Base-by-base conservation (phyloP, 2,888 invertebrate genomes). In the Sisyra nigra region DNA sequence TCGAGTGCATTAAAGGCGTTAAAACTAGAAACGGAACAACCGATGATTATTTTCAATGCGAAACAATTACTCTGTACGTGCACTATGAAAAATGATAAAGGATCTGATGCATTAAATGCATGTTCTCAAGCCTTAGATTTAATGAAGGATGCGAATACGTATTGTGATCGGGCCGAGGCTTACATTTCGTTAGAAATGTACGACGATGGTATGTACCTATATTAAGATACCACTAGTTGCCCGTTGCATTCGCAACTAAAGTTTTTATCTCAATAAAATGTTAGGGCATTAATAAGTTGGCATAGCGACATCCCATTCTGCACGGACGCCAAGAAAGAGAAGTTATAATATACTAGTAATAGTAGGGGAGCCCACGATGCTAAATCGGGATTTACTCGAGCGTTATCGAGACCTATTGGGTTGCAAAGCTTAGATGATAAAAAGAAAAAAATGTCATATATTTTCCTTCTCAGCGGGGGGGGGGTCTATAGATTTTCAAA, bases 121-220 rank as follows among this genome's bases (percentile, higher is more conserved):
- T 98, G 98, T 62, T 73, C 77, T 39, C 72, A 75, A 40, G 91
- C 94, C 17, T 63, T 97, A 44, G 73, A 76, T 47, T 69, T 86
- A 47, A 74, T 71, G 53, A 73, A 78, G 30, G 85, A 89, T 56
- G 73, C 84, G 11, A 74, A 78, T 45, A 67, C 86, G 44, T 72
- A 86, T 49, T 93, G 93, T 64, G 91, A 94, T 64, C 74, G 85
- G 49, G 98, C 84, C 0, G 97, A 99, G 54, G 91, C 93, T 6
- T 80, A 92, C 59, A 64, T 96, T 30, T 76, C 76, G 3, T 77
- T 83, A 11, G 96, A 97, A 59, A 76, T 89, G 74, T 96, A 75
- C 61, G 91, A 94, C 53, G 91, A 93, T 66, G 87, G 76, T 77
- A 53, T 59, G 57, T 49, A n/a, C n/a, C n/a, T 24, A 24, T 35